Evolutionary conservation across 1,140 invertebrate genomes (phyloP).

Genomic region (Drosophila takahashii): DNA sequence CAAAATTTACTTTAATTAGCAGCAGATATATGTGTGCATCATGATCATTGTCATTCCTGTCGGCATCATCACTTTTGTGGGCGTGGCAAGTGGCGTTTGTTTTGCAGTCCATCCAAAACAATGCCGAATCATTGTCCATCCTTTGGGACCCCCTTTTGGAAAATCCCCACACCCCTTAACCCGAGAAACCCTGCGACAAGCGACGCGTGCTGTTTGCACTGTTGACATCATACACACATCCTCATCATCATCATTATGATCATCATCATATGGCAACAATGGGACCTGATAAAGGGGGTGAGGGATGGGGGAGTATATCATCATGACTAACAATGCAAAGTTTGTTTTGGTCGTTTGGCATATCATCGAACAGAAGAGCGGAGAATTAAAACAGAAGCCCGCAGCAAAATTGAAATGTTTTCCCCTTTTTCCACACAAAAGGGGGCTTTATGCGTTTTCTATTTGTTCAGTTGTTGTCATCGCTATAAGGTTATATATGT

Average conservation of each 20-base stretch:
- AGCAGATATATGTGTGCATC: slow-evolving; percentile 32
- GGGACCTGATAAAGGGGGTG: slow-evolving; percentile 18
- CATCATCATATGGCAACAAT: slow-evolving; percentile 23
- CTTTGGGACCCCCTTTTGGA: background rate
- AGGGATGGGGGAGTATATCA: slow-evolving; percentile 14
- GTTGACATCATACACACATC: slow-evolving; percentile 66
- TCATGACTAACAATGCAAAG: slow-evolving; percentile 72
- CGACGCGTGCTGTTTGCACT: slow-evolving; percentile 69
- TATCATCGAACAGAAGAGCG: slow-evolving; percentile 35
- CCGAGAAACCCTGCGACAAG: slow-evolving; percentile 24
- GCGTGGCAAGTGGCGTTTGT: slow-evolving; percentile 45
- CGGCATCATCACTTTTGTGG: slow-evolving; percentile 17
- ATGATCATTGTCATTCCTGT: slow-evolving; percentile 33
- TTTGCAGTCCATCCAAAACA: slow-evolving; percentile 72
- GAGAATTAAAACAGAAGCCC: slow-evolving; percentile 38
- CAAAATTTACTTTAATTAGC: slow-evolving; percentile 81
- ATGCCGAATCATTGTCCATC: slow-evolving; percentile 63
- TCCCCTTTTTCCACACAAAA: slow-evolving; percentile 1
- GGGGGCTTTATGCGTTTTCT: slow-evolving; percentile 29
- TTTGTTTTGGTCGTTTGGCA: slow-evolving; percentile 66
- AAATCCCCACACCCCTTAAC: slow-evolving; percentile 4
- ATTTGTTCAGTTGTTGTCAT: slow-evolving; percentile 37
- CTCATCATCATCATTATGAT: slow-evolving; percentile 14
- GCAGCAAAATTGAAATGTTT: slow-evolving; percentile 49
- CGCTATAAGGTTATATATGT: slow-evolving; percentile 2